These are phyloP conservation scores for Drosophila biarmipes DNA, from an alignment of 1,140 invertebrate genomes.

Conservation along the genomic window DNA sequence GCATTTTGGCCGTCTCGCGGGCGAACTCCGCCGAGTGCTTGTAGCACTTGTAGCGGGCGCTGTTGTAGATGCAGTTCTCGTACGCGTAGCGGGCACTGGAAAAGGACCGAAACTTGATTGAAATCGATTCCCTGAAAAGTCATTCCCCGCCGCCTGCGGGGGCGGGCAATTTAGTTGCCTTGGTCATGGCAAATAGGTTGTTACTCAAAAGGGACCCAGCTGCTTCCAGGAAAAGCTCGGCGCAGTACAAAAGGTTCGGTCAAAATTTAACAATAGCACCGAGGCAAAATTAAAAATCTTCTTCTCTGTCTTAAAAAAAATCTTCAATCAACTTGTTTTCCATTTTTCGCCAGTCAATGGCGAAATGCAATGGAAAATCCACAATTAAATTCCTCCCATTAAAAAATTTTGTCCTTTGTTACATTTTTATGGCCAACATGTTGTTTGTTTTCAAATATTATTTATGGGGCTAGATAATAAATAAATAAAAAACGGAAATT, in stretches of 20 bases:
- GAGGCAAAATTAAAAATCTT: no score
- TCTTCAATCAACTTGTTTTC: no score
- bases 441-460: no score
- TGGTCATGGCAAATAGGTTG: neutral
- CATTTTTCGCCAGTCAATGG: no score
- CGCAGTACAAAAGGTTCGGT: neutral
- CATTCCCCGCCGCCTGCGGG: neutral
- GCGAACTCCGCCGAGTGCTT: slow-evolving; percentile 79
- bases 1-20: slow-evolving; percentile 79
- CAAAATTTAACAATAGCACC: no score
- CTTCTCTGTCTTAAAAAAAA: no score
- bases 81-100: slow-evolving; percentile 76
- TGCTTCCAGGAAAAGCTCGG: neutral
- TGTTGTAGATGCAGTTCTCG: slow-evolving; percentile 83
- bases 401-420: no score
- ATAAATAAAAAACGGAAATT: neutral
- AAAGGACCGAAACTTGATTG: slow-evolving; percentile 23
- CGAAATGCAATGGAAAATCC: no score
- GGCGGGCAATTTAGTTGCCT: neutral
- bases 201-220: neutral
- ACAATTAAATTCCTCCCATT: no score
- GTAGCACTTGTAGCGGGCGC: slow-evolving; percentile 80
- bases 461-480: neutral
- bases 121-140: slow-evolving; percentile 1
- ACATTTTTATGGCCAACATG: no score